These are phyloP conservation scores for Tinamus guttatus DNA, from an alignment of 2,113 vertebrate species.

Conservation along the genomic window DNA sequence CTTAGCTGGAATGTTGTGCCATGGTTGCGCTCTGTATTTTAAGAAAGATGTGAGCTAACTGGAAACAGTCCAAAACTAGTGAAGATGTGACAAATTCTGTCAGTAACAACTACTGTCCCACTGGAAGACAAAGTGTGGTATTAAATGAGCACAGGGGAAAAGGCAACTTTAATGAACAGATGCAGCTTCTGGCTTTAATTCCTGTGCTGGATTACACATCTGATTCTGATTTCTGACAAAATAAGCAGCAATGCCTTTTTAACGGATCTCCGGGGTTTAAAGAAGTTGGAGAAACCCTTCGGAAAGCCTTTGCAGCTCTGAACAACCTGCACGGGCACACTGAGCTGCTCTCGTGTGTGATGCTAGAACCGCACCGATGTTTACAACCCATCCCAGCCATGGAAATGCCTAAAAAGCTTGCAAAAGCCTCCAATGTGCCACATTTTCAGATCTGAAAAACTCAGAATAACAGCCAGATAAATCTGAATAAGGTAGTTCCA, in stretches of 20 bases:
- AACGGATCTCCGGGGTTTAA: background rate
- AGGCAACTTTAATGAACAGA: background rate
- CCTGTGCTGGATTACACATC: fast-evolving
- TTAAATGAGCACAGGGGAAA: background rate
- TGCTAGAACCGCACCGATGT: background rate
- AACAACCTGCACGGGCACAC: background rate
- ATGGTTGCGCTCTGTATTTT: background rate
- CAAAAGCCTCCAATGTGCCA: background rate
- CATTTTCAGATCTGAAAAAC: background rate
- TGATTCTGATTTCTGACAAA: background rate
- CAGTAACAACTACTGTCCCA: background rate
- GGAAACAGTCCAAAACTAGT: background rate
- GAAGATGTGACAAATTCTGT: background rate
- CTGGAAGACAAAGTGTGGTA: background rate
- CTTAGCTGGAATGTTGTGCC: background rate
- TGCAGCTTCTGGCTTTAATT: background rate
- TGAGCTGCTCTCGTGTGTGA: background rate
- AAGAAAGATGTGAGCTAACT: background rate
- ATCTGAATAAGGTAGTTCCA: background rate
- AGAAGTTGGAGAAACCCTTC: background rate
- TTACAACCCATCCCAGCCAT: background rate
- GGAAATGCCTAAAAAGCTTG: background rate
- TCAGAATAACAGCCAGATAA: background rate
- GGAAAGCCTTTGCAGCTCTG: background rate
- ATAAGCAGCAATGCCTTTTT: background rate